Conservation (phyloP, 2,888 invertebrate genomes). For the Hipparchia semele region DNA sequence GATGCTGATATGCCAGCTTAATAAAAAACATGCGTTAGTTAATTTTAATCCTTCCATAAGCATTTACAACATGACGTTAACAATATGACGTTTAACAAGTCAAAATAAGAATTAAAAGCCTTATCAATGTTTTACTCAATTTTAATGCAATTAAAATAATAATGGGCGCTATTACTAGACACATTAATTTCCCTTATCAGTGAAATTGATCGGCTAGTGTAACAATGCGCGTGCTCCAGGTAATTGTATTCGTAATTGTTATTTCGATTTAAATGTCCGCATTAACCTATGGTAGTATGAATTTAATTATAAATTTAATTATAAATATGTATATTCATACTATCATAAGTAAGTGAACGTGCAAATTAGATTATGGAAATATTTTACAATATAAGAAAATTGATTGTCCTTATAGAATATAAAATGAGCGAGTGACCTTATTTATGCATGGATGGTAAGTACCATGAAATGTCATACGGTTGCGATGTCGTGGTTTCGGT, state of each 20-base stretch:
- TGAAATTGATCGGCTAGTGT: constrained; percentile 21
- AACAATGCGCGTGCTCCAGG: constrained; percentile 26
- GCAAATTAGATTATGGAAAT: neutral
- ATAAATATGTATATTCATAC: neutral
- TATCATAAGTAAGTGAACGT: neutral
- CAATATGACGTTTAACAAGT: neutral
- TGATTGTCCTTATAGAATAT: neutral
- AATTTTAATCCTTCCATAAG: too few relatives aligned
- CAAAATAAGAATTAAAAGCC: neutral
- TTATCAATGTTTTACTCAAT: constrained; percentile 19
- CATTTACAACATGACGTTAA: too few relatives aligned
- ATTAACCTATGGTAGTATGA: constrained; percentile 25
- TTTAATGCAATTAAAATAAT: constrained; percentile 14
- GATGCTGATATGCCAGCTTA: too few relatives aligned
- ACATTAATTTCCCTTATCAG: constrained; percentile 30
- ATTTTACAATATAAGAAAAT: neutral
- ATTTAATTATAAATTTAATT: constrained; percentile 26
- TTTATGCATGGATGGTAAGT: too few relatives aligned
- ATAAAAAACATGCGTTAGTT: too few relatives aligned
- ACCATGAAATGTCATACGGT: too few relatives aligned
- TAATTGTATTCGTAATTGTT: constrained; percentile 31
- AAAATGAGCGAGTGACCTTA: too few relatives aligned
- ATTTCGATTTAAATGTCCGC: constrained; percentile 27
- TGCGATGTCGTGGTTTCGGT: neutral
- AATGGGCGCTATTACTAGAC: constrained; percentile 16